Conservation (phyloP, 2,797 vertebrate species). For the Propithecus perrieri region DNA sequence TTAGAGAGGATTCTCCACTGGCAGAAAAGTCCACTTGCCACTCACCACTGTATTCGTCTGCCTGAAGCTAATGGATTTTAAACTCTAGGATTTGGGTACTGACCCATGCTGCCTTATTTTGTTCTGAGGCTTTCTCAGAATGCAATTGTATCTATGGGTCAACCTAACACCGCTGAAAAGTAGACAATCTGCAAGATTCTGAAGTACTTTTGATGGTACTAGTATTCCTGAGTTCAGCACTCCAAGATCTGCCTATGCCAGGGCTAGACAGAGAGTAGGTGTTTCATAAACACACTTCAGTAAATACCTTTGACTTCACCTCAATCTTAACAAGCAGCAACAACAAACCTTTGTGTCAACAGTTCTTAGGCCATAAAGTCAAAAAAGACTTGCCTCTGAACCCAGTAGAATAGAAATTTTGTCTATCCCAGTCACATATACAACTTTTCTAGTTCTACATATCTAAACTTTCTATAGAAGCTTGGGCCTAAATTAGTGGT, state of each 20-base stretch:
- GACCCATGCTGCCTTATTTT: neutral
- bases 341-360: neutral
- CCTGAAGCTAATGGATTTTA: neutral
- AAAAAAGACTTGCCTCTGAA: slow-evolving; percentile 2
- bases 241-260: neutral
- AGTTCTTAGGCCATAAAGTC: neutral
- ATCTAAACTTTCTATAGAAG: neutral
- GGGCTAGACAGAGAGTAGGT: neutral
- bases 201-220: neutral
- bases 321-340: neutral
- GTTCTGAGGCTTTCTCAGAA: neutral
- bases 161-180: neutral
- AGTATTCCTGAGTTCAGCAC: neutral
- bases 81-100: neutral
- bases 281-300: slow-evolving; percentile 34
- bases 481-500: neutral
- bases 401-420: neutral
- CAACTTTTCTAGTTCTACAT: neutral
- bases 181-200: neutral
- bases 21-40: neutral
- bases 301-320: slow-evolving; percentile 27
- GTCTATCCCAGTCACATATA: neutral
- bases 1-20: neutral
- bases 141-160: neutral
- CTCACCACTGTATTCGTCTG: neutral